These are phyloP conservation scores for Rana temporaria DNA, from an alignment of 2,113 vertebrate genomes.

Conservation along the genomic window DNA sequence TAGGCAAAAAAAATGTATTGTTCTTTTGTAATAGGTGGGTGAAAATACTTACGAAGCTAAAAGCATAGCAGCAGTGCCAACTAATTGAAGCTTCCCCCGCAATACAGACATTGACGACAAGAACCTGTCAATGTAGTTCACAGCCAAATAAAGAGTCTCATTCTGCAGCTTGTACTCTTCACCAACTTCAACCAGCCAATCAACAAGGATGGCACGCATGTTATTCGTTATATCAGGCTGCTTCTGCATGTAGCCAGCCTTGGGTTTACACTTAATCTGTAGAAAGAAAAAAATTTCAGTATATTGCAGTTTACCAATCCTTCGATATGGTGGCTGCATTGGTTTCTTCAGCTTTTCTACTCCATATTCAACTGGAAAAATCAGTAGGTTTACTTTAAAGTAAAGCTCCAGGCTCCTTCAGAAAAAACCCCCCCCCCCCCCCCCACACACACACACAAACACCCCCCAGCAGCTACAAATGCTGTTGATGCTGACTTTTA, in stretches of 20 bases:
- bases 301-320: neutral
- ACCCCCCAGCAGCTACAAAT: no score
- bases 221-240: conserved; percentile 96
- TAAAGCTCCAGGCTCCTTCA: no score
- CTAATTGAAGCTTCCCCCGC: conserved; percentile 95
- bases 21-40: neutral
- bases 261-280: conserved; percentile 90
- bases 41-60: conserved; percentile 89
- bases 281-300: neutral
- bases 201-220: conserved; percentile 96
- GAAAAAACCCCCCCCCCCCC: no score
- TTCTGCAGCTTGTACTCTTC: conserved; percentile 98
- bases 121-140: conserved; percentile 98
- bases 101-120: conserved; percentile 98
- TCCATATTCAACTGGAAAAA: no score
- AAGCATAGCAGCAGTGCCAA: conserved; percentile 97
- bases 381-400: no score
- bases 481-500: no score
- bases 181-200: conserved; percentile 98
- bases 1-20: no score
- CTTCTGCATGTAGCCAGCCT: conserved; percentile 94
- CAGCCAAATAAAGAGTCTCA: conserved; percentile 93
- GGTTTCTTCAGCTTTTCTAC: no score
- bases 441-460: no score
- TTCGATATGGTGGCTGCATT: no score